Evolutionary conservation across 2,113 vertebrate genomes (phyloP).

Genomic region (Seriola rivoliana): DNA sequence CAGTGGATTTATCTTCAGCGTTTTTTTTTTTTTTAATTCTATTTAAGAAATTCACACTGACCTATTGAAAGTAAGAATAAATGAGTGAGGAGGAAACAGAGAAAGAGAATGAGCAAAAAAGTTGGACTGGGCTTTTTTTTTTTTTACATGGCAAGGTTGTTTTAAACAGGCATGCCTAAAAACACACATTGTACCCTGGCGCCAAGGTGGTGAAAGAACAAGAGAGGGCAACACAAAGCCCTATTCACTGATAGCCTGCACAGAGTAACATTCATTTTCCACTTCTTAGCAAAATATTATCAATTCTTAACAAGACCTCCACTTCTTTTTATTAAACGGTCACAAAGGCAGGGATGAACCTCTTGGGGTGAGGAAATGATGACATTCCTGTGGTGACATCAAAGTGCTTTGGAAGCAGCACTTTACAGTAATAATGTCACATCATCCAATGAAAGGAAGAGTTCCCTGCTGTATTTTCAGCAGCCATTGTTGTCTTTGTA

Average conservation of each 20-base stretch:
- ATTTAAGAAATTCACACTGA: constrained; percentile 27
- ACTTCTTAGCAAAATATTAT: constrained; percentile 70
- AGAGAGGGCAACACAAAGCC: constrained; percentile 54
- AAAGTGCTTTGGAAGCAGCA: constrained; percentile 52
- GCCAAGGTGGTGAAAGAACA: constrained; percentile 39
- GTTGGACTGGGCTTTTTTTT: constrained; percentile 27
- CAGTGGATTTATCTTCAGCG: not conserved
- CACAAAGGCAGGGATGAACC: constrained; percentile 62
- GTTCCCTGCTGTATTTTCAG: constrained; percentile 32
- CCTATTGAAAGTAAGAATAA: constrained; percentile 2
- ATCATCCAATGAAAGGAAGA: constrained; percentile 55
- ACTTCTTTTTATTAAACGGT: constrained; percentile 59
- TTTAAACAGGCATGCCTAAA: constrained; percentile 28
- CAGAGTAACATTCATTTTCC: constrained; percentile 69
- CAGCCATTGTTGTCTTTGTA: constrained; percentile 13
- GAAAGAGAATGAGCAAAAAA: constrained; percentile 43
- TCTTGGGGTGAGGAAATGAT: constrained; percentile 52
- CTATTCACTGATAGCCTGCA: constrained; percentile 61
- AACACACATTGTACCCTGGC: constrained; percentile 41
- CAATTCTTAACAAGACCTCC: constrained; percentile 67
- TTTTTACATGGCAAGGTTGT: constrained; percentile 28
- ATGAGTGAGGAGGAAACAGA: constrained; percentile 27
- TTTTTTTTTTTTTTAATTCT: not conserved
- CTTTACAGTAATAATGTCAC: constrained; percentile 64
- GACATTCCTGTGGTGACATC: constrained; percentile 66